These are phyloP conservation scores for Cebidichthys violaceus DNA, from an alignment of 2,113 vertebrate genomes.

Conservation along the genomic window DNA sequence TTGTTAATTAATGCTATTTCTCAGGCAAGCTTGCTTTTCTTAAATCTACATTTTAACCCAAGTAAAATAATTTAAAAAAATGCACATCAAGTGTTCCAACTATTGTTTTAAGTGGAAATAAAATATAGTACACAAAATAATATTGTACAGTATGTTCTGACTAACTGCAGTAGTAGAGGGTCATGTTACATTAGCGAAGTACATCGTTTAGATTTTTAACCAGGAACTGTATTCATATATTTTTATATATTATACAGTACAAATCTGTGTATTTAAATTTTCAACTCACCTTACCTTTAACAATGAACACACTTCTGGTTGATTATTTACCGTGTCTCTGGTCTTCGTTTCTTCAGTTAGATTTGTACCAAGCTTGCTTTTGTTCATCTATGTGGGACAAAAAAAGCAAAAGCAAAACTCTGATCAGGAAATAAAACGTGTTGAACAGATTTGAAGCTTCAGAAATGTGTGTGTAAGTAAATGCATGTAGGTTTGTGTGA, in stretches of 20 bases:
- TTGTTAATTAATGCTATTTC: not conserved
- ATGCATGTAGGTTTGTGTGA: conserved; percentile 32
- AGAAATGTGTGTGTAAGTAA: conserved; percentile 23
- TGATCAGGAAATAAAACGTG: not conserved
- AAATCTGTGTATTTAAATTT: not conserved
- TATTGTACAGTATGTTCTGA: not conserved
- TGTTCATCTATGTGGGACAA: not conserved
- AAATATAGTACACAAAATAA: not conserved
- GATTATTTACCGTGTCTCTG: not conserved
- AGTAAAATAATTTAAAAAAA: not conserved
- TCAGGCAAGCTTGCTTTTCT: not conserved
- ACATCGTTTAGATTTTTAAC: not conserved
- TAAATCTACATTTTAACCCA: not conserved
- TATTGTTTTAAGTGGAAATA: not conserved
- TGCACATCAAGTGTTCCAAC: not conserved
- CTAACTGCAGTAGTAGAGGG: not conserved
- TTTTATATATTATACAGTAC: not conserved
- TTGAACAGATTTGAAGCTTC: not conserved
- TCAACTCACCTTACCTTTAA: not conserved
- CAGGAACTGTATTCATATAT: not conserved
- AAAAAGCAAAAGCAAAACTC: conserved; percentile 8
- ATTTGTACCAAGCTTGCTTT: not conserved
- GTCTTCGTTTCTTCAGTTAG: not conserved
- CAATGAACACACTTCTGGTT: not conserved
- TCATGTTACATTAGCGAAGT: not conserved